Evolutionary conservation across 2,797 vertebrate species (phyloP).

Genomic region (Chaunax sp.): DNA sequence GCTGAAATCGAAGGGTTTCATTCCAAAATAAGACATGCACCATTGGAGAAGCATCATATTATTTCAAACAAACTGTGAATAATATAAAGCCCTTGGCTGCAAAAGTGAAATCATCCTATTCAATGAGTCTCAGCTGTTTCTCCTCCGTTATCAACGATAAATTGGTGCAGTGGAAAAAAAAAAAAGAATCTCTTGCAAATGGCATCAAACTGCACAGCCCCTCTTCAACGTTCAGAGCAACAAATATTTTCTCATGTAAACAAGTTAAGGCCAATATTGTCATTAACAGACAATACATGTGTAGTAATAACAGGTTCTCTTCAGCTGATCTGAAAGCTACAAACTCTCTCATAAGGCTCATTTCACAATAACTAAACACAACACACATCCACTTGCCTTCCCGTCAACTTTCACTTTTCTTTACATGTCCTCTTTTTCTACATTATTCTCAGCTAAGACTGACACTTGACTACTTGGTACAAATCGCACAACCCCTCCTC

Average conservation of each 20-base stretch:
- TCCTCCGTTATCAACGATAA: constrained; percentile 30
- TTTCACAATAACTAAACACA: constrained; percentile 31
- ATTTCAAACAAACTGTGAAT: constrained; percentile 30
- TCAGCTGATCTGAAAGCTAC: constrained; percentile 51
- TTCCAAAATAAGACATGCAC: constrained; percentile 45
- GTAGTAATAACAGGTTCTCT: constrained; percentile 49
- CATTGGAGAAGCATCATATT: constrained; percentile 30
- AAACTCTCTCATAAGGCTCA: constrained; percentile 62
- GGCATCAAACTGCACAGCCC: constrained; percentile 54
- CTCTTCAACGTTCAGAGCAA: constrained; percentile 48
- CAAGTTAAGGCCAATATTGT: constrained; percentile 78
- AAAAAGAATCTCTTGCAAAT: constrained; percentile 54
- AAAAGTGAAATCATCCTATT: constrained; percentile 41
- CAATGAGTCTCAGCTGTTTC: constrained; percentile 12
- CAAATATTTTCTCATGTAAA: constrained; percentile 69
- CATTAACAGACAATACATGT: constrained; percentile 51
- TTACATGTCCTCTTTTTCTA: constrained; percentile 17
- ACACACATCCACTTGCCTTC: constrained; percentile 21
- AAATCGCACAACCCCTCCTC: constrained; percentile 1
- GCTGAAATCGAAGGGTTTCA: constrained; percentile 13
- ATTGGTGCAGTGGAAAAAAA: constrained; percentile 56
- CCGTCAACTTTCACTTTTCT: constrained; percentile 28
- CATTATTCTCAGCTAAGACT: constrained; percentile 8
- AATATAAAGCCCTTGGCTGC: constrained; percentile 67
- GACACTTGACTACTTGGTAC: constrained; percentile 6